Percentiles rank a stretch among this genome's conserved stretches.
These are phyloP conservation scores for Acanthis flammea DNA, from an alignment of 2,797 vertebrate genomes.

Conservation along the genomic window DNA sequence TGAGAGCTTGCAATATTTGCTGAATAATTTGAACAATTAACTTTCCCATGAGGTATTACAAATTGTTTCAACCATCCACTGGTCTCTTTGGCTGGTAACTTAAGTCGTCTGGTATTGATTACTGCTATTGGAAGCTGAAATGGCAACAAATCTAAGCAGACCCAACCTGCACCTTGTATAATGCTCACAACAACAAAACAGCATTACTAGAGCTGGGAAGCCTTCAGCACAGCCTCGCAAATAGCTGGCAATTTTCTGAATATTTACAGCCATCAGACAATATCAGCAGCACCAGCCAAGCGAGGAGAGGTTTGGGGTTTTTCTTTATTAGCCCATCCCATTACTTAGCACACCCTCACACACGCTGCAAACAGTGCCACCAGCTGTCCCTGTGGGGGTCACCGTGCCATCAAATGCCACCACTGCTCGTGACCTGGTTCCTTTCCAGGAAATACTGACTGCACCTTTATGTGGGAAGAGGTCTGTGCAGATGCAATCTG, in stretches of 20 bases:
- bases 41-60: not conserved
- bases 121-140: not conserved
- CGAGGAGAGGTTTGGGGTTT: not conserved
- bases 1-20: not conserved
- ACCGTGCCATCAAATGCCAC: not conserved
- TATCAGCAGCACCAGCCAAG: not conserved
- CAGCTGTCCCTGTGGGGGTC: no score
- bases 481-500: not conserved
- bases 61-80: not conserved
- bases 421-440: not conserved
- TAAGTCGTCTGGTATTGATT: not conserved
- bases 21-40: not conserved
- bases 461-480: not conserved
- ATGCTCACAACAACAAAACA: not conserved
- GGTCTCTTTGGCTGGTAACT: not conserved
- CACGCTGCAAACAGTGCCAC: not conserved
- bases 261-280: not conserved
- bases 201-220: not conserved
- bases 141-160: not conserved
- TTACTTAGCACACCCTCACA: not conserved
- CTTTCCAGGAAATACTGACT: not conserved
- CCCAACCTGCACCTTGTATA: not conserved
- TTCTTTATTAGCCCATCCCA: rapidly evolving
- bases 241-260: not conserved
- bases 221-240: not conserved